Evolutionary conservation across 2,888 invertebrate species (phyloP).

Genomic region (Mechanitis mazaeus): DNA sequence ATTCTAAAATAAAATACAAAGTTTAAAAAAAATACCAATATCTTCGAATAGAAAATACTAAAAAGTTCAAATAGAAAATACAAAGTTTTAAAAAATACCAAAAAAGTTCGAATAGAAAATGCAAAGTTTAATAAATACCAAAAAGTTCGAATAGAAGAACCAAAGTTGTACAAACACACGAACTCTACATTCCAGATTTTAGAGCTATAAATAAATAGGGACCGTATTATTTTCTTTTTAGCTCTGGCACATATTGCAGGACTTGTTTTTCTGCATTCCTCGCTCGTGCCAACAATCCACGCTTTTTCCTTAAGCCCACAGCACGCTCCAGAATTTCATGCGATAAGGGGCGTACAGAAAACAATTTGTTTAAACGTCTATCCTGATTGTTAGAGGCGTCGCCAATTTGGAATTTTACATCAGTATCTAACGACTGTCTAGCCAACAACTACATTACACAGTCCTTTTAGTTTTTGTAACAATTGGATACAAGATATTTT

Average conservation of each 20-base stretch:
- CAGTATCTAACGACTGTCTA: not conserved
- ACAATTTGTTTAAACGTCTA: conserved; percentile 18
- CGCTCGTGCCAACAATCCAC: conserved; percentile 63
- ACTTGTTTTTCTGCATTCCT: conserved; percentile 52
- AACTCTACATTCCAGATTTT: not conserved
- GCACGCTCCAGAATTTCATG: conserved; percentile 25
- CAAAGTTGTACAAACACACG: no score
- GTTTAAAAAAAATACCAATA: no score
- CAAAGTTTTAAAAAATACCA: no score
- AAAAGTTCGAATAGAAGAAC: no score
- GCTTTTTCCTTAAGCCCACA: conserved; percentile 41
- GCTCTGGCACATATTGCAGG: conserved; percentile 14
- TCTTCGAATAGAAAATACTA: no score
- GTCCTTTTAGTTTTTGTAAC: no score
- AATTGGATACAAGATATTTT: no score
- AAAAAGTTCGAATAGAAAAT: no score
- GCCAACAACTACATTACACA: not conserved
- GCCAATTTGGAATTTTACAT: conserved; percentile 19
- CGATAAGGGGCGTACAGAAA: conserved; percentile 17
- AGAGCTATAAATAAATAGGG: conserved; percentile 13
- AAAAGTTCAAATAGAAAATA: no score
- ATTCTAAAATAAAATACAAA: no score
- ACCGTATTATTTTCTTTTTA: conserved; percentile 20
- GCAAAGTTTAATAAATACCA: no score
- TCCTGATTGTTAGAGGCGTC: conserved; percentile 10